Percentiles rank a stretch among this genome's conserved stretches.
Evolutionary conservation across 1,140 invertebrate species (phyloP).

Genomic region (Drosophila ficusphila): DNA sequence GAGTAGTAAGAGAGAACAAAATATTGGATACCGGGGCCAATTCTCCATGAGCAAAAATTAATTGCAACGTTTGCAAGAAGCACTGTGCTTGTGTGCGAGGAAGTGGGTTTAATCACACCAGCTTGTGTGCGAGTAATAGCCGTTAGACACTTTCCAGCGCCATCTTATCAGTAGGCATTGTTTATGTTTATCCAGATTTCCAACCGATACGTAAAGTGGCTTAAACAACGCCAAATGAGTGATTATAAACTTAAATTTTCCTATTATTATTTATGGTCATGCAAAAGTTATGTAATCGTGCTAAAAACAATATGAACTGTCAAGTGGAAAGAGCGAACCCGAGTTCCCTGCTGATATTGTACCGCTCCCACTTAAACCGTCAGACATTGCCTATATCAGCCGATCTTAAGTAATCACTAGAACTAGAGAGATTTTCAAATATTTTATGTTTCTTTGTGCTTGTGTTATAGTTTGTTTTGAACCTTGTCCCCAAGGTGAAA

Average conservation of each 20-base stretch:
- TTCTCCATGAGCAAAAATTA: conserved; percentile 7
- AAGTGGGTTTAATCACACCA: conserved; percentile 5
- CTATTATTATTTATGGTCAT: conserved; percentile 39
- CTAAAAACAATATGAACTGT: conserved; percentile 33
- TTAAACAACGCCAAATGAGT: conserved; percentile 10
- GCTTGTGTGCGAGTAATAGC: conserved; percentile 13
- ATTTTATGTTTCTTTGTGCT: conserved; percentile 8
- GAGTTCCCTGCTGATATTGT: conserved; percentile 31
- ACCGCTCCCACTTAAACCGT: conserved; percentile 21
- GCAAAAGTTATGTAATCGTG: conserved; percentile 65
- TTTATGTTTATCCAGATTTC: conserved; percentile 67
- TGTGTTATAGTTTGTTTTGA: conserved; percentile 55
- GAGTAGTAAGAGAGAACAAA: conserved; percentile 15
- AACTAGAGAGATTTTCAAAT: conserved; percentile 25
- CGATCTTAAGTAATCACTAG: conserved; percentile 60
- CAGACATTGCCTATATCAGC: conserved; percentile 44
- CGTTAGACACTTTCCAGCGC: conserved; percentile 34
- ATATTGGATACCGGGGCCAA: not conserved
- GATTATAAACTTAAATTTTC: conserved; percentile 21
- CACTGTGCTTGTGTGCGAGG: not conserved
- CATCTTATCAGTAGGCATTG: conserved; percentile 65
- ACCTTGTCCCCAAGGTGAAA: conserved; percentile 69
- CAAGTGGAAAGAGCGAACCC: conserved; percentile 56
- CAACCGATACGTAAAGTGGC: conserved; percentile 10
- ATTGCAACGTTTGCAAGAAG: conserved; percentile 19